Base-by-base conservation (phyloP, 1,140 invertebrate species). In the Bactericera cockerelli region DNA sequence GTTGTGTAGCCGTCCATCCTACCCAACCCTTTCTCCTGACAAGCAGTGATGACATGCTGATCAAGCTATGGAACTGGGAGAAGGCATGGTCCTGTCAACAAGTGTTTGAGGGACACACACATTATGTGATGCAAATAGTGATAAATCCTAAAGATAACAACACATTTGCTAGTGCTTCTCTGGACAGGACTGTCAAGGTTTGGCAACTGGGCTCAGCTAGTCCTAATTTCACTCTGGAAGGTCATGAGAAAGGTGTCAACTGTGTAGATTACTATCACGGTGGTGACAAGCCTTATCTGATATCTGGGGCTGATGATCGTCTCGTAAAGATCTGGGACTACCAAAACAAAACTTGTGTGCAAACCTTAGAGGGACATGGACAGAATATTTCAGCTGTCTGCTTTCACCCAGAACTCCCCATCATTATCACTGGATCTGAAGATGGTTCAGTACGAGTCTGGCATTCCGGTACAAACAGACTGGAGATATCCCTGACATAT, bases 91-190 rank as follows among this genome's bases (percentile, higher is more conserved):
- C 85, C 0, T 93, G 93, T 66, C 95, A 97, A 66, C 94, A 98
- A 72, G 88, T 96, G 1, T 97, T 96, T 70, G 93, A 97, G 68
- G 93, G 96, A 0, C 97, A 99, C 72, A 93, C 92, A 0, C 97
- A 99, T 71, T 99, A 99, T 70, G 94, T 99, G 0, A 99, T 99
- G 97, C 94, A 99, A 73, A 89, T 99, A 67, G 94, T 96, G 0
- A 91, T 99, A 64, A 99, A 99, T 76, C 97, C 97, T 0, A 99
- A 99, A 72, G 97, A 99, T 70, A 99, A 98, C 71, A 99, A 99
- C 70, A 98, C 95, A n/a, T 99, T 99, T 76, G 97, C 95, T 4
- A 96, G 91, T 69, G 97, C 95, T 24, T 98, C 95, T 21, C 76
- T 99, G 1, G 97, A 99, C 74, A 82, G 92, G 62, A 98, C 93